Evolutionary conservation across 2,888 invertebrate species (phyloP), one percentile per base, ranked within the genome.

Genomic region (Apamea sordens): DNA sequence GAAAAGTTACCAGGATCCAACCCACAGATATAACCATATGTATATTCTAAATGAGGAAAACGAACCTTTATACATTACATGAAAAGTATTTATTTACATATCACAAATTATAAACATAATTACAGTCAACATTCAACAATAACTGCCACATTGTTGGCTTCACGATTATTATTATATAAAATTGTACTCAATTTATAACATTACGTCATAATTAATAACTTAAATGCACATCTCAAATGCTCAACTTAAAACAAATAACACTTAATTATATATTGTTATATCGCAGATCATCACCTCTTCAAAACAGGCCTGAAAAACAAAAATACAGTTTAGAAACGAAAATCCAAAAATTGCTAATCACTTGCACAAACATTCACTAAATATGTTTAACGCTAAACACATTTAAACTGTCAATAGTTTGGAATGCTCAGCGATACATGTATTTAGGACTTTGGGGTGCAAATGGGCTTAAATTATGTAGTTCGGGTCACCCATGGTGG

Each of bases 251-350:
- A 86, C 80, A 80, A 78, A 85, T 80, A 84, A 86, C 74, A 84
- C 76, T 84, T 82, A 70, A 61, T 32, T 36, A 24, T 21, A 69
- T 53, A 56, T 47, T 64, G 1, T 0, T 28, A n/a, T 59, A 21
- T 41, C 7, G 15, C 50, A 61, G 77, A 77, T 67, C 41, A 89
- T 94, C 92, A 95, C 85, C 93, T 93, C 82, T 94, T 95, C 86
- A 96, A 85, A 61, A 90, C 91, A 18, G 95, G 92, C 80, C 96
- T 96, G 94, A 69, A 95, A 44, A 90, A 73, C 87, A 90, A 88
- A 44, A 77, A 18, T 18, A 28, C 32, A 64, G 24, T n/a, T 76
- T 21, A 75, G 15, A 13, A 59, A 50, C 8, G 7, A 11, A 68
- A 68, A 59, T 53, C 8, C 8, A 53, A 53, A 53, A 21, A 21